Evolutionary conservation across 92 coral and sea anemone species (phyloP).

Genomic region (Blastomussa wellsi): DNA sequence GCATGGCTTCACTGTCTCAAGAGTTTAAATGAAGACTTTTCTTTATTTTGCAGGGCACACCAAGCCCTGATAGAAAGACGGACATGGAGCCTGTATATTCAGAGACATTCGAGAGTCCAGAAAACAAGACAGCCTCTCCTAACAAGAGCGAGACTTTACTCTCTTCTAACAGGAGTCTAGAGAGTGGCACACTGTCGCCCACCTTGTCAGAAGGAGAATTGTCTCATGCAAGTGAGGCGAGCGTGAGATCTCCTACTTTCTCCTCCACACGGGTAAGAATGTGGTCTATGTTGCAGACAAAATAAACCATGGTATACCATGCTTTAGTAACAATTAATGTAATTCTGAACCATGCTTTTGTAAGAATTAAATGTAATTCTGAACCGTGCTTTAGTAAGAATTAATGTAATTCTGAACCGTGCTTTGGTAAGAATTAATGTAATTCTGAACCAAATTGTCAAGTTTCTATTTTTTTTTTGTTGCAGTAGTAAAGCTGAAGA

Average conservation of each 20-base stretch:
- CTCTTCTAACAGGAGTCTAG: constrained; percentile 25
- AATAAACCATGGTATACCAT: too few relatives aligned
- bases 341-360: too few relatives aligned
- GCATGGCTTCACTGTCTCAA: too few relatives aligned
- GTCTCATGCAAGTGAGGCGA: constrained; percentile 44
- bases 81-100: constrained; percentile 51
- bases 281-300: too few relatives aligned
- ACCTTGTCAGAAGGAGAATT: constrained; percentile 67
- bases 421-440: too few relatives aligned
- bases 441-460: too few relatives aligned
- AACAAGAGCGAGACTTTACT: constrained; percentile 12
- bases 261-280: constrained; percentile 30
- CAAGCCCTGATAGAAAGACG: constrained; percentile 58
- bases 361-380: too few relatives aligned
- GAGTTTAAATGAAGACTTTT: background rate
- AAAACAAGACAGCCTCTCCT: constrained; percentile 30
- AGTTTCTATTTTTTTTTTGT: too few relatives aligned
- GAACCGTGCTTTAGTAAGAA: too few relatives aligned
- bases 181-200: constrained; percentile 49
- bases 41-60: constrained; percentile 46
- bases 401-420: too few relatives aligned
- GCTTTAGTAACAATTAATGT: too few relatives aligned
- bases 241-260: constrained; percentile 6
- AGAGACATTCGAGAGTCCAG: constrained; percentile 68
- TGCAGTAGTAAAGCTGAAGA: too few relatives aligned